Percentiles rank a stretch among this genome's conserved stretches.
Conservation (phyloP, 2,113 vertebrate genomes). For the Clarias magur region DNA sequence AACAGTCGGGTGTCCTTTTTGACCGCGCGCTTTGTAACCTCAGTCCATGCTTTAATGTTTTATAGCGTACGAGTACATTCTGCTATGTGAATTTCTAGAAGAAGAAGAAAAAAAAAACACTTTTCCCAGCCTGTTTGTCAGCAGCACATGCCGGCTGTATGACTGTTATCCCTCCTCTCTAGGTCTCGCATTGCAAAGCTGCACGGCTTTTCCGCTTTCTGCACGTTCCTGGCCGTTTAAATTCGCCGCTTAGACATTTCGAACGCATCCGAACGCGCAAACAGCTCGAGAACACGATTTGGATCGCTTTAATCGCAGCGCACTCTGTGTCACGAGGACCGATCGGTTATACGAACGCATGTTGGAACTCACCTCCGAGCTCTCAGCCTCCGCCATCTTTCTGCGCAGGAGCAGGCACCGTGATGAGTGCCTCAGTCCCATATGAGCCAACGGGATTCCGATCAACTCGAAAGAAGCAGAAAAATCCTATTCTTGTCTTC, state of each 20-base stretch:
- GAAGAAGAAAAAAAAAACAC: neutral
- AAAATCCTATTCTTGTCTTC: neutral
- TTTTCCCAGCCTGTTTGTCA: neutral
- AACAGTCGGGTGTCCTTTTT: constrained; percentile 2
- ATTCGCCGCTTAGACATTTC: constrained; percentile 5
- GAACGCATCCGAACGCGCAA: neutral
- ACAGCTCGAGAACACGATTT: neutral
- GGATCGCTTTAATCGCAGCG: neutral
- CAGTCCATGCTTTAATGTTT: neutral
- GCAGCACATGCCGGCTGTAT: neutral
- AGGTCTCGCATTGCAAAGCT: neutral
- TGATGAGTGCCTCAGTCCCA: constrained; percentile 98
- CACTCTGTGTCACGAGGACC: neutral
- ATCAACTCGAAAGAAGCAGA: constrained; percentile 42
- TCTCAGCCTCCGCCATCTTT: constrained; percentile 97
- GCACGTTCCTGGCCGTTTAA: neutral
- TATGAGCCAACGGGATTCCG: constrained; percentile 82
- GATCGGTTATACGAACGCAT: neutral
- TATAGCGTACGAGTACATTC: too few species aligned
- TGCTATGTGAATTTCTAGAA: neutral
- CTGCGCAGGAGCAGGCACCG: constrained; percentile 97
- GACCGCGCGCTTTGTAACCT: neutral
- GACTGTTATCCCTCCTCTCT: neutral
- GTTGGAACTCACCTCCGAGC: constrained; percentile 85
- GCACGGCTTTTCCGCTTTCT: neutral